Evolutionary conservation across 1,140 invertebrate genomes (phyloP).

Genomic region (Gryllus bimaculatus): DNA sequence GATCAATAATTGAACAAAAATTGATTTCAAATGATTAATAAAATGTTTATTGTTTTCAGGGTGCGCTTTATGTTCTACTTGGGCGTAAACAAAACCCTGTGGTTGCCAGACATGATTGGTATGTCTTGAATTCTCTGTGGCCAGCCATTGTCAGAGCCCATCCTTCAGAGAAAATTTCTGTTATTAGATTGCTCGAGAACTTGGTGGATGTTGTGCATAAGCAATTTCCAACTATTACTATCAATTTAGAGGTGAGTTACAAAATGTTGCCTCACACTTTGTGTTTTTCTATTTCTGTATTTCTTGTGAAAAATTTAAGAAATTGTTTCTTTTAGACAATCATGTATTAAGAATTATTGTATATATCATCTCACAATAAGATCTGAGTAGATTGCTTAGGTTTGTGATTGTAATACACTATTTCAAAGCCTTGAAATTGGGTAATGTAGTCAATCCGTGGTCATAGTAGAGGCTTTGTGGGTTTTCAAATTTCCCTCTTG

Average conservation of each 20-base stretch:
- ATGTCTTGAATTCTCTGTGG: conserved; percentile 59
- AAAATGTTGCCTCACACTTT: not conserved
- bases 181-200: conserved; percentile 61
- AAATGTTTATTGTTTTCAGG: conserved; percentile 36
- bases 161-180: conserved; percentile 71
- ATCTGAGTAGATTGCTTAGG: too few relatives aligned
- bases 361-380: too few relatives aligned
- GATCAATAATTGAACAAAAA: too few relatives aligned
- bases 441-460: too few relatives aligned
- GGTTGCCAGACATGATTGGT: conserved; percentile 65
- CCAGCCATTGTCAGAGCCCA: conserved; percentile 59
- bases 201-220: conserved; percentile 40
- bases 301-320: not conserved
- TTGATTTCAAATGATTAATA: not conserved
- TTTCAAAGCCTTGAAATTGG: too few relatives aligned
- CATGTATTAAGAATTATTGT: too few relatives aligned
- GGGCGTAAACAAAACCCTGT: conserved; percentile 52
- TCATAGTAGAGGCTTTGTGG: too few relatives aligned
- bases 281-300: not conserved
- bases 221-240: conserved; percentile 47
- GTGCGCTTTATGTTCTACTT: conserved; percentile 65
- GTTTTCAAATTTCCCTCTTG: too few relatives aligned
- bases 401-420: too few relatives aligned
- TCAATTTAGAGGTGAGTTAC: conserved; percentile 31
- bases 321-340: not conserved